A percentile compares a stretch with the other conserved stretches of the same genome.
Conservation (phyloP, 2,797 vertebrate species). For the Centroberyx gerrardi region DNA sequence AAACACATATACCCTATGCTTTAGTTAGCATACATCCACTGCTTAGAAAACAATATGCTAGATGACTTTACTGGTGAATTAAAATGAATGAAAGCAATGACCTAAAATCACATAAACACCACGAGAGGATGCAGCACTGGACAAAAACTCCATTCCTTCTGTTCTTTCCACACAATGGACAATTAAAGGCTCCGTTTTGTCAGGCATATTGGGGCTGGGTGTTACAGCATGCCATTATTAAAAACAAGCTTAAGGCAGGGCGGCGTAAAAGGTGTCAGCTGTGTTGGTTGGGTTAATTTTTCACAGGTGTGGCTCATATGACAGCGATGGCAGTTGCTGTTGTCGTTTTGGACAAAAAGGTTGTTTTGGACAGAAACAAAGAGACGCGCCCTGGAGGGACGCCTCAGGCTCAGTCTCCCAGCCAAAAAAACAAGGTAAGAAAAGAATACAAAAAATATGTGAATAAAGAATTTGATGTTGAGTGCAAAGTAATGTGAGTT, state of each 20-base stretch:
- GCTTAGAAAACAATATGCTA: too few species aligned
- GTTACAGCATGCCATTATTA: neutral
- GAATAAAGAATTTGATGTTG: neutral
- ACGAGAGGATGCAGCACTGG: neutral
- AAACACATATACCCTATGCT: too few species aligned
- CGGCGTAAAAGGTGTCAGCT: constrained; percentile 51
- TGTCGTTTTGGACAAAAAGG: constrained; percentile 47
- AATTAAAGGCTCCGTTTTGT: neutral
- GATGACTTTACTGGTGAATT: constrained; percentile 4
- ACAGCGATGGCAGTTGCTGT: constrained; percentile 42
- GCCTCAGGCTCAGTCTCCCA: neutral
- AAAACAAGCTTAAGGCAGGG: neutral
- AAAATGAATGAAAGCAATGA: constrained; percentile 28
- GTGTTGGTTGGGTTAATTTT: constrained; percentile 23
- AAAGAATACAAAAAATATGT: constrained; percentile 8
- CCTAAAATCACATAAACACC: constrained; percentile 11
- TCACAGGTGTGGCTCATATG: constrained; percentile 58
- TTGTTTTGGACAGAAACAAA: constrained; percentile 51
- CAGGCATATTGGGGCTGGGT: neutral
- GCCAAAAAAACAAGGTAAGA: neutral
- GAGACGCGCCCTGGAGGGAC: constrained; percentile 19
- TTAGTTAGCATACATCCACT: too few species aligned
- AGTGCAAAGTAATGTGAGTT: too few species aligned
- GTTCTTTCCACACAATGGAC: neutral
- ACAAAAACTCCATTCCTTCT: neutral